These are phyloP conservation scores for Coryphaenoides rupestris DNA, from an alignment of 2,113 vertebrate species.

Conservation along the genomic window DNA sequence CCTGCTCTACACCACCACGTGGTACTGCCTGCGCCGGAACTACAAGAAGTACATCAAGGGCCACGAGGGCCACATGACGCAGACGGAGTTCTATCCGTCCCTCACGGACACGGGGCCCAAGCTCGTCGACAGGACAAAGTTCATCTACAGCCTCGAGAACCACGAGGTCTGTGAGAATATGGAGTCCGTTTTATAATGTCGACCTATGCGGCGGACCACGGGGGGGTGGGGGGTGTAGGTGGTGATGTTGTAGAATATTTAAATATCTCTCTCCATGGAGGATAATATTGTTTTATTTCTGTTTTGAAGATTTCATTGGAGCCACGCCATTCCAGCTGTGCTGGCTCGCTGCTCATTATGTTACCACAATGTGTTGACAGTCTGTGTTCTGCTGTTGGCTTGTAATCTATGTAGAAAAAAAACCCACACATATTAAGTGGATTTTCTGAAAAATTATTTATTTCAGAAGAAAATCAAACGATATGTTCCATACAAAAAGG, in stretches of 20 bases:
- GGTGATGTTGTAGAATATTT: slow-evolving; percentile 24
- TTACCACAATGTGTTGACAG: background rate
- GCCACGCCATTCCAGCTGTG: no score
- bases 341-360: background rate
- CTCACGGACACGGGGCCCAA: slow-evolving; percentile 84
- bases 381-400: background rate
- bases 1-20: slow-evolving; percentile 90
- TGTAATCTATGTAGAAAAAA: background rate
- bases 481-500: slow-evolving; percentile 74
- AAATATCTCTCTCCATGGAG: slow-evolving; percentile 32
- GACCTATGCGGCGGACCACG: slow-evolving; percentile 1
- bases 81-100: slow-evolving; percentile 91
- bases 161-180: slow-evolving; percentile 98
- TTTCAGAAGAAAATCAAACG: slow-evolving; percentile 76
- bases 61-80: slow-evolving; percentile 83
- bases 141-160: slow-evolving; percentile 98
- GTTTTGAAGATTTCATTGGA: slow-evolving; percentile 15
- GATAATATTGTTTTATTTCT: slow-evolving; percentile 26
- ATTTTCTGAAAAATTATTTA: slow-evolving; percentile 77
- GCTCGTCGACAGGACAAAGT: slow-evolving; percentile 86
- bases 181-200: slow-evolving; percentile 95
- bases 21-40: slow-evolving; percentile 93
- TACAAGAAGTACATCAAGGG: slow-evolving; percentile 95
- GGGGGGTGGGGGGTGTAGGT: no score
- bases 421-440: slow-evolving; percentile 7